phyloP scores from a whole-genome alignment of 2,888 invertebrate genomes.

The Candidula unifasciata region DNA sequence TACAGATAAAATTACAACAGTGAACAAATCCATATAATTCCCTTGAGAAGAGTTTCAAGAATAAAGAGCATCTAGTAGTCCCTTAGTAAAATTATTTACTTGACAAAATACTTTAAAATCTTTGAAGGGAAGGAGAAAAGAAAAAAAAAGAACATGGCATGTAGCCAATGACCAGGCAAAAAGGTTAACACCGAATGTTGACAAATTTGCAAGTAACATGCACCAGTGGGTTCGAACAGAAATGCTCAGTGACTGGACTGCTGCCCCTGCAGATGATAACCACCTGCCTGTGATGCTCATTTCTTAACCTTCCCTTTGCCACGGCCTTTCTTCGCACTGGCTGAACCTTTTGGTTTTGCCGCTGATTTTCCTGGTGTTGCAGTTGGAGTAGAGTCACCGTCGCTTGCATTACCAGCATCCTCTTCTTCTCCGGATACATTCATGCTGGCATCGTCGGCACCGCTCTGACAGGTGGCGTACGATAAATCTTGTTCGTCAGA shows the following conservation, averaged over 20 bases:
- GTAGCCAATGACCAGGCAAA: not conserved
- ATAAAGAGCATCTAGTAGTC: not conserved
- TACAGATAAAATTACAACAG: constrained; percentile 10
- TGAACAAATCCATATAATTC: not conserved
- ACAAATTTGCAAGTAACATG: not conserved
- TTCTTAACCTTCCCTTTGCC: constrained; percentile 38
- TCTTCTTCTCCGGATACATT: constrained; percentile 20
- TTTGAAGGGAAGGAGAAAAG: not conserved
- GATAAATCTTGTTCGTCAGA: not conserved
- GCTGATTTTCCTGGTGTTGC: not conserved
- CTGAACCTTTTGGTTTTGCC: constrained; percentile 16
- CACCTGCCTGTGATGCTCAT: not conserved
- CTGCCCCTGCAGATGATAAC: not conserved
- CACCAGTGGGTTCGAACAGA: not conserved
- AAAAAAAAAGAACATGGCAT: not conserved
- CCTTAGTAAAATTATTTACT: not conserved
- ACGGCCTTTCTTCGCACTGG: constrained; percentile 23
- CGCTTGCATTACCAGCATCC: constrained; percentile 6
- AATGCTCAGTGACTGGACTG: not conserved
- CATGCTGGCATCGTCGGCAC: constrained; percentile 6
- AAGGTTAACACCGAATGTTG: not conserved
- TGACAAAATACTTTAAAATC: constrained; percentile 4
- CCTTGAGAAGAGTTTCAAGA: not conserved
- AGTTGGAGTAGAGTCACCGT: not conserved
- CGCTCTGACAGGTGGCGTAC: not conserved